These are phyloP conservation scores for Melieria picta DNA, from an alignment of 2,888 invertebrate genomes.

Conservation along the genomic window DNA sequence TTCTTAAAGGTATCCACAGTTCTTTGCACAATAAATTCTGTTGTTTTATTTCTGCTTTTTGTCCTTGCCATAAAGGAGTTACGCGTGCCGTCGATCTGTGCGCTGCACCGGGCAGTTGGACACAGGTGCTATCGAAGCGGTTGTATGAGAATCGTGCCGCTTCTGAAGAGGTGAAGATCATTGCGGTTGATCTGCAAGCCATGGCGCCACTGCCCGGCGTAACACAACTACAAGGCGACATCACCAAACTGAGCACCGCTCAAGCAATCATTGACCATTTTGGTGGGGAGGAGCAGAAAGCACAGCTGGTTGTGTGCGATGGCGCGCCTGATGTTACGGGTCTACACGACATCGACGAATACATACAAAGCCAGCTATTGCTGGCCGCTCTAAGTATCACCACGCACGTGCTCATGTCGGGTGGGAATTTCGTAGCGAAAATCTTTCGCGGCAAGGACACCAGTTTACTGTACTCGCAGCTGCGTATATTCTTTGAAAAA, in stretches of 20 bases:
- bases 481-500: constrained; percentile 88
- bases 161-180: constrained; percentile 80
- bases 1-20: constrained; percentile 77
- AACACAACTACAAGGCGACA: constrained; percentile 96
- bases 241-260: constrained; percentile 93
- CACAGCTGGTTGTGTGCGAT: constrained; percentile 97
- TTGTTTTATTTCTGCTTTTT: background rate
- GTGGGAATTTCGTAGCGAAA: constrained; percentile 96
- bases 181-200: constrained; percentile 97
- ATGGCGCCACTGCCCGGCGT: constrained; percentile 98
- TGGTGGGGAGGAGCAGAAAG: constrained; percentile 78
- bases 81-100: constrained; percentile 95
- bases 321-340: constrained; percentile 99
- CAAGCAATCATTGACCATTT: constrained; percentile 91
- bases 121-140: constrained; percentile 90
- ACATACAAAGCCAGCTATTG: constrained; percentile 95
- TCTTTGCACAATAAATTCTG: background rate
- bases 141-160: constrained; percentile 71
- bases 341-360: constrained; percentile 97
- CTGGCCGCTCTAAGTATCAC: constrained; percentile 96
- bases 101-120: constrained; percentile 99
- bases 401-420: constrained; percentile 85
- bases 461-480: constrained; percentile 85
- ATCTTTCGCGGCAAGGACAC: constrained; percentile 97
- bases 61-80: constrained; percentile 71